phyloP scores from a whole-genome alignment of 2,797 vertebrate species.

The Pristis pectinata region DNA sequence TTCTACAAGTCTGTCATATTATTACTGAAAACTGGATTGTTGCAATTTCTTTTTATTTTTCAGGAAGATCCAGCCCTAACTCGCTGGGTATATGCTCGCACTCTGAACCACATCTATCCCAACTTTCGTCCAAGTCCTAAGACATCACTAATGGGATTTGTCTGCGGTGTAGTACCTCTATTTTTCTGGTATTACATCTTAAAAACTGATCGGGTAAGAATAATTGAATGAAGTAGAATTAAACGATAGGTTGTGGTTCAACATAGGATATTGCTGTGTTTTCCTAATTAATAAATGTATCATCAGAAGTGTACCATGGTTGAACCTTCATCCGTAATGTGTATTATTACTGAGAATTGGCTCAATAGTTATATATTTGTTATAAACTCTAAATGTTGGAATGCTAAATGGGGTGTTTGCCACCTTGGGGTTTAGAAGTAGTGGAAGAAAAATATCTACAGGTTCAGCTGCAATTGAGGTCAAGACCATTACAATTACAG shows the following conservation, averaged over 20 bases:
- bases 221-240: neutral
- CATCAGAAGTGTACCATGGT: neutral
- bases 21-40: neutral
- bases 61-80: conserved; percentile 80
- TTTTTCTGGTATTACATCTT: conserved; percentile 59
- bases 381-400: neutral
- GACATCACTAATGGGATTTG: conserved; percentile 66
- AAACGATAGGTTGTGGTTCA: neutral
- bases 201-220: conserved; percentile 71
- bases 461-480: neutral
- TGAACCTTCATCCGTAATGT: neutral
- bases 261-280: no score
- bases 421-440: neutral
- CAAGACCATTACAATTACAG: neutral
- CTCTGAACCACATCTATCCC: conserved; percentile 57
- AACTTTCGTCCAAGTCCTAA: conserved; percentile 67
- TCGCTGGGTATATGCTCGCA: conserved; percentile 71
- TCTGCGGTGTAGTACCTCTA: conserved; percentile 63
- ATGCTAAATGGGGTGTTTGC: no score
- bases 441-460: neutral
- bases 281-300: neutral
- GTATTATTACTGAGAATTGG: neutral
- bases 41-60: conserved; percentile 37
- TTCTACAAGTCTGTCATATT: no score
- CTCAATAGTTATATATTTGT: neutral